phyloP scores from a whole-genome alignment of 2,113 vertebrate genomes.

The Puma concolor region DNA sequence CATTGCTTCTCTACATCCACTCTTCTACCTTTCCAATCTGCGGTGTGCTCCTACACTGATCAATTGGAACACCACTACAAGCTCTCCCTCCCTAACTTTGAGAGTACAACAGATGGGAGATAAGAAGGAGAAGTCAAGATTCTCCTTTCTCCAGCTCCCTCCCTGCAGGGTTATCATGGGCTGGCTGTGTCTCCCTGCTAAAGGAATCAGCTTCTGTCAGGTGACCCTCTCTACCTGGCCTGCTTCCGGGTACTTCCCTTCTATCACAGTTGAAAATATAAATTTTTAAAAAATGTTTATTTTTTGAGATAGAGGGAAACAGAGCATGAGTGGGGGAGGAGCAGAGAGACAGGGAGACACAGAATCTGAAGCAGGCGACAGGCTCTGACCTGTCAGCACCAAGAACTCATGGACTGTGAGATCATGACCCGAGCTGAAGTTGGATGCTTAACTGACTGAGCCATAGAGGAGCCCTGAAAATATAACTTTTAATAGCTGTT shows the following conservation, averaged over 20 bases:
- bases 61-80: background rate
- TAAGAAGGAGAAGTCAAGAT: background rate
- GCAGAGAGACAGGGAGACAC: too few relatives aligned
- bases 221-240: background rate
- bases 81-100: background rate
- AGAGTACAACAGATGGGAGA: background rate
- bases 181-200: background rate
- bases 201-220: background rate
- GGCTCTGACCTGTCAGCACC: too few relatives aligned
- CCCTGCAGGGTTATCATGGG: background rate
- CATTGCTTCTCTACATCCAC: background rate
- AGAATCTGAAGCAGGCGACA: too few relatives aligned
- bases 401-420: too few relatives aligned
- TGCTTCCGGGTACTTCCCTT: background rate
- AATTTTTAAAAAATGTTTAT: background rate
- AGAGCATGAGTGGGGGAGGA: too few relatives aligned
- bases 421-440: too few relatives aligned
- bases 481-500: background rate
- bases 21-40: background rate
- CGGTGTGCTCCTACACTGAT: background rate
- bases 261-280: background rate
- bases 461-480: background rate
- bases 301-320: too few relatives aligned
- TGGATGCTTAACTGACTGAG: too few relatives aligned
- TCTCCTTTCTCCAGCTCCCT: background rate